Evolutionary conservation across 2,113 vertebrate genomes (phyloP).

Genomic region (Motacilla alba): DNA sequence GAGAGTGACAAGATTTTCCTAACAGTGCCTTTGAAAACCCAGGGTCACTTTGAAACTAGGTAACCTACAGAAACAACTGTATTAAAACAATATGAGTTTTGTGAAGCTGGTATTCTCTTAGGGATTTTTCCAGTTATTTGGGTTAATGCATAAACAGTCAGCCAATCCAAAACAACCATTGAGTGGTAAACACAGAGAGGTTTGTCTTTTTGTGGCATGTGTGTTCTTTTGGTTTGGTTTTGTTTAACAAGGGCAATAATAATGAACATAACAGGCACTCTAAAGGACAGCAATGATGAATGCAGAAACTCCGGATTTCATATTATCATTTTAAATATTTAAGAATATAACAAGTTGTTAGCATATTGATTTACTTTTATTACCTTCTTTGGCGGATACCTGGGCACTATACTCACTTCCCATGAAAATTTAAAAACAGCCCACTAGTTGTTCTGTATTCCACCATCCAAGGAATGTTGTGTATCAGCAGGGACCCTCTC

Average conservation of each 20-base stretch:
- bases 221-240: neutral
- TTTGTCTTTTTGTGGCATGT: neutral
- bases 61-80: neutral
- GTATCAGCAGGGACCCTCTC: neutral
- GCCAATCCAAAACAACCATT: neutral
- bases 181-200: neutral
- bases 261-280: neutral
- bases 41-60: conserved; percentile 61
- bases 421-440: neutral
- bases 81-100: neutral
- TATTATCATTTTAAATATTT: neutral
- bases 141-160: neutral
- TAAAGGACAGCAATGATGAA: neutral
- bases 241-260: neutral
- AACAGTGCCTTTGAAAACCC: conserved; percentile 24
- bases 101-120: neutral
- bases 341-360: neutral
- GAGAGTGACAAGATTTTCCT: conserved; percentile 52
- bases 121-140: neutral
- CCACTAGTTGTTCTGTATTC: neutral
- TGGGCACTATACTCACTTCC: neutral
- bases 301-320: neutral
- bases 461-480: fast-evolving
- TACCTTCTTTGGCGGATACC: neutral
- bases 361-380: neutral